phyloP scores from a whole-genome alignment of 2,888 invertebrate genomes.

The Acrobasis consociella region DNA sequence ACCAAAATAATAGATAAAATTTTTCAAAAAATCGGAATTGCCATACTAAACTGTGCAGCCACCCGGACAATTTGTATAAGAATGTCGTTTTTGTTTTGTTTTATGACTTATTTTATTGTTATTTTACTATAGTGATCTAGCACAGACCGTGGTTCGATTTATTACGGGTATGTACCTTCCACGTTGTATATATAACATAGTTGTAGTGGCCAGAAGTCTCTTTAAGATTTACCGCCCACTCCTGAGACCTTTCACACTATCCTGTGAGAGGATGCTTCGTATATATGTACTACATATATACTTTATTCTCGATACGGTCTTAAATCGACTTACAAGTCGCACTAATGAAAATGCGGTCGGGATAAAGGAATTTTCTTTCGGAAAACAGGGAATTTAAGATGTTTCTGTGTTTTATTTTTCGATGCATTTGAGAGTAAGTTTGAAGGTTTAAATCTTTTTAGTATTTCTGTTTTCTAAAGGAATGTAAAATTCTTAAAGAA shows the following conservation, averaged over 20 bases:
- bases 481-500: too few species aligned
- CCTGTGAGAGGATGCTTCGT: slow-evolving; percentile 7
- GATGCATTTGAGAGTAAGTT: background rate
- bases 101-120: too few species aligned
- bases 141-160: too few species aligned
- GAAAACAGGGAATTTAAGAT: slow-evolving; percentile 2
- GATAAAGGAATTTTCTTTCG: background rate
- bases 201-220: slow-evolving; percentile 23
- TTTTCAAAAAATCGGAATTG: too few species aligned
- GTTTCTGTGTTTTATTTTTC: slow-evolving; percentile 2
- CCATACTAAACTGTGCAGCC: too few species aligned
- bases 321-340: slow-evolving; percentile 2
- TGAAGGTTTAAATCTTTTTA: background rate
- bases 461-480: background rate
- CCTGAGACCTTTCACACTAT: slow-evolving; percentile 22
- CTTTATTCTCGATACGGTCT: background rate
- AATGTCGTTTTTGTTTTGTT: too few species aligned
- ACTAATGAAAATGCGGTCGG: slow-evolving; percentile 3
- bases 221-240: slow-evolving; percentile 30
- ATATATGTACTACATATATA: background rate
- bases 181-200: background rate
- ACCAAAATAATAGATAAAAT: too few species aligned
- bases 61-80: too few species aligned
- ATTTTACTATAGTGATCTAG: too few species aligned
- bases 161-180: too few species aligned